Base-by-base conservation (phyloP, 2,797 vertebrate genomes). In the Hippocampus kuda region DNA sequence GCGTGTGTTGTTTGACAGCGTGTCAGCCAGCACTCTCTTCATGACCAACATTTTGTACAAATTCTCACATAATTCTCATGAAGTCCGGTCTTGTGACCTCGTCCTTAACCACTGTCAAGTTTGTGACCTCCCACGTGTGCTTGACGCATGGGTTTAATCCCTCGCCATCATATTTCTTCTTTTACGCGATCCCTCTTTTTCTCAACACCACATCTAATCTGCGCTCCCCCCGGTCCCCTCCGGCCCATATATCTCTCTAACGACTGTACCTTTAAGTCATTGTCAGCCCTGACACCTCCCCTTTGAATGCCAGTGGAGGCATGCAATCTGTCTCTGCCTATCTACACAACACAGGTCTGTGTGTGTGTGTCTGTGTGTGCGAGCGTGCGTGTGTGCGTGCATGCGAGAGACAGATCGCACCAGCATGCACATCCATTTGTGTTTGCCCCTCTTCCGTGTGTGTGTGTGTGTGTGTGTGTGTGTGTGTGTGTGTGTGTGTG, bases 291-390 rank as follows among this genome's bases (percentile, higher is more conserved):
- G 80, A 83, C 81, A 82, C 78, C 76, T 76, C 80, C 77, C 83
- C 80, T 88, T 86, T 87, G 85, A 88, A 88, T 86, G 79, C 81
- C 79, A 83, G 70, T 71, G 78, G 81, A 85, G 79, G 73, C 74
- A 76, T 72, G 66, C 81, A 78, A 85, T 89, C 83, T 79, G 83
- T 88, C 84, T 85, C 69, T 69, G 75, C 79, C 84, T 85, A 86
- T 86, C 86, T 84, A 44, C 76, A 71, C 77, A 77, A 80, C 68
- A 77, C 81, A 84, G 81, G 79, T 80, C 78, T 79, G 77, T 76
- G 72, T 48, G 51, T 61, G 42, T 66, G 63, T 73, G 68, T 61
- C 67, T 34, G 46, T 38, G 24, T 68, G 67, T 72, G 70, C 30
- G 67, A 72, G 70, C 30, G 24, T 69, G 67, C 72, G 70, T 65